A percentile compares a stretch with the other conserved stretches of the same genome.
Conservation (phyloP, 2,113 vertebrate genomes). For the Zosterops pallidus region DNA sequence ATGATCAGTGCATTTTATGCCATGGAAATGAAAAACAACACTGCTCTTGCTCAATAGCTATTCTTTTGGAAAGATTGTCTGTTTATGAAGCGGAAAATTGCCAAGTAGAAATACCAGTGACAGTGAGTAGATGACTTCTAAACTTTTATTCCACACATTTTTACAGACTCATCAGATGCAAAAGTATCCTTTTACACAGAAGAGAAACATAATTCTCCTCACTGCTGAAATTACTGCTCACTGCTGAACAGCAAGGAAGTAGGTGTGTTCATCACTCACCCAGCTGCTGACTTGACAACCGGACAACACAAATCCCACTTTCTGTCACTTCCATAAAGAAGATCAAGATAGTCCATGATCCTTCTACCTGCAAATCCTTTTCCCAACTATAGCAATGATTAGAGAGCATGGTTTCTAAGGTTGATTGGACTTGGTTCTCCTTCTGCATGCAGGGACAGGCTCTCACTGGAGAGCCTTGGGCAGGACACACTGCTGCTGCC, state of each 20-base stretch:
- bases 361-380: background rate
- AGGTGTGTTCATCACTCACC: accelerated
- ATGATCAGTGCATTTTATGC: background rate
- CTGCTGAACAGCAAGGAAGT: background rate
- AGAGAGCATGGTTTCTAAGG: background rate
- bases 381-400: background rate
- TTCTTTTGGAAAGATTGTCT: background rate
- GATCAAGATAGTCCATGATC: background rate
- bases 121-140: background rate
- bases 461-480: background rate
- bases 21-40: background rate
- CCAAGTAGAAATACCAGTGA: background rate
- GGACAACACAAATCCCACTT: background rate
- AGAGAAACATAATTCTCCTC: background rate
- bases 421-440: background rate
- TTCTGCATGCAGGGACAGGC: background rate
- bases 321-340: background rate
- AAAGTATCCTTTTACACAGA: background rate
- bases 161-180: background rate
- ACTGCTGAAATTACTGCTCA: background rate
- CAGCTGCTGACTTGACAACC: background rate
- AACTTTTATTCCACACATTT: background rate
- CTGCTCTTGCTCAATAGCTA: background rate
- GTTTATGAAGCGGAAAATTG: constrained; percentile 16
- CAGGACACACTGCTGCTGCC: accelerated